Base-by-base conservation (phyloP, 1,140 invertebrate species). In the Venustaconcha ellipsiformis region DNA sequence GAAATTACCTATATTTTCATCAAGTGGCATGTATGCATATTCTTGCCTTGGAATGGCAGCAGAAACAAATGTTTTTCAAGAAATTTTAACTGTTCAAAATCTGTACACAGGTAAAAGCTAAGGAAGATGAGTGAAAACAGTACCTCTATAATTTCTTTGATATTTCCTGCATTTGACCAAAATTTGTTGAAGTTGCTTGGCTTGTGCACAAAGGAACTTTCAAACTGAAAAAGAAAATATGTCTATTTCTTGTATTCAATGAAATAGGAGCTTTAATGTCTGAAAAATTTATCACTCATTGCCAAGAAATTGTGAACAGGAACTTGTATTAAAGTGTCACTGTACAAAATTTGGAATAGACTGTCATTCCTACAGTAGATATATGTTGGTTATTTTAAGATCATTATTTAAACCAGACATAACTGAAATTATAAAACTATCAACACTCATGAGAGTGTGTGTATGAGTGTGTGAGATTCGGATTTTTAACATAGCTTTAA, bases 181-280 rank as follows among this genome's bases (percentile, higher is more conserved):
- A 90, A 90, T 74, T 89, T 89, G 78, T 90, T 90, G 74, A 87
- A 87, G 56, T 87, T 68, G 58, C 82, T 81, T n/a, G 90, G 88
- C 80, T 90, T 90, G 71, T 87, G 82, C 57, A 80, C 78, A 82
- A 90, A 91, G 2, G 82, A 80, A 65, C 84, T 87, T 75, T 90
- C 88, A 87, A 90, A 90, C 88, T 90, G 82, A 65, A 84, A 86
- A 12, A 73, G 60, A 78, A 78, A 66, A 63, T 48, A 48, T 48
- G 37, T 6, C 37, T 8, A 4, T 8, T 48, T 48, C 37, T 48
- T 48, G 37, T 8, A 48, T 48, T 6, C 37, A 48, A 8, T 4
- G 4, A 48, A 48, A 48, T 6, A 8, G 37, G 37, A 48, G 0
- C 11, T 73, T 14, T 57, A 74, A 62, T 67, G 71, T 14, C 67